A percentile compares a stretch with the other conserved stretches of the same genome.
Evolutionary conservation across 37 sponge, comb jelly and placozoan genomes (phyloP).

Genomic region (Cliona cf. orientalis): DNA sequence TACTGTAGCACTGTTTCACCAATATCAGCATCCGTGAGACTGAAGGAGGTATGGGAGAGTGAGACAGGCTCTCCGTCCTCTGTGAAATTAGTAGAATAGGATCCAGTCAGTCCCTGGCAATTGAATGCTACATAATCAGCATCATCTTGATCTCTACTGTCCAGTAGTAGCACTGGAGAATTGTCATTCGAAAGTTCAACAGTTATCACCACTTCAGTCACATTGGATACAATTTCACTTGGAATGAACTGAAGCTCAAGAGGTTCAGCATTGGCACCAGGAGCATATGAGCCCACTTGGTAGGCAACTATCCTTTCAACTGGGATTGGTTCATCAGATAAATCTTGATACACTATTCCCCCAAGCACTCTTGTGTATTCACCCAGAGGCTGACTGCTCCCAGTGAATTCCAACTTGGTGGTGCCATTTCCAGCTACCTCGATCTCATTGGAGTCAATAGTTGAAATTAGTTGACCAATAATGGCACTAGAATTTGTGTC

Average conservation of each 20-base stretch:
- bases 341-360: conserved; percentile 37
- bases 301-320: conserved; percentile 24
- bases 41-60: conserved; percentile 38
- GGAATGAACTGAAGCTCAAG: neutral
- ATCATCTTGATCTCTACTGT: conserved; percentile 2
- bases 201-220: conserved; percentile 16
- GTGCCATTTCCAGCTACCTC: conserved; percentile 54
- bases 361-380: conserved; percentile 26
- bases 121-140: neutral
- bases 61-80: conserved; percentile 56
- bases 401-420: conserved; percentile 11
- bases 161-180: conserved; percentile 31
- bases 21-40: conserved; percentile 62
- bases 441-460: neutral
- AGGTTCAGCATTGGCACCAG: neutral
- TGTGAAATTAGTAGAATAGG: conserved; percentile 32
- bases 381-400: conserved; percentile 14
- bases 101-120: neutral
- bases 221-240: conserved; percentile 11
- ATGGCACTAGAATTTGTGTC: neutral
- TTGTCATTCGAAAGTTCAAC: conserved; percentile 63
- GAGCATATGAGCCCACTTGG: conserved; percentile 38
- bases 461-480: conserved; percentile 7
- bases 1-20: conserved; percentile 18
- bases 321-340: conserved; percentile 39